Base-by-base conservation (phyloP, 2,888 invertebrate species). In the Cephalotes varians region DNA sequence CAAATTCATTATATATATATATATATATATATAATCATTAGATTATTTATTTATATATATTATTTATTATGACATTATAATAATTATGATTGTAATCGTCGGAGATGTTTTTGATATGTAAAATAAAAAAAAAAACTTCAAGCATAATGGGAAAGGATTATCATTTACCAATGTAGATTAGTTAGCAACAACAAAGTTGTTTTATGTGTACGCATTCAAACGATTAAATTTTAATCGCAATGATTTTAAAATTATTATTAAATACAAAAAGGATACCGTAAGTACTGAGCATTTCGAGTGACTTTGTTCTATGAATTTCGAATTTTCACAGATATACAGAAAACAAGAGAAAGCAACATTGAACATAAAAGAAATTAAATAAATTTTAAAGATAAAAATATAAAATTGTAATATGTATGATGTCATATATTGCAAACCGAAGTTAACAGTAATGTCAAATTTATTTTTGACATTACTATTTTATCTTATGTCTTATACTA, bases 271-370 rank as follows among this genome's bases (percentile, higher is more conserved):
- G 5, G 69, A 77, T 76, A 65, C 28, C 40, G 25, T 79, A 79
- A 79, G 77, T 79, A 79, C 77, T 79, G 77, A 79, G 77, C 77
- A 79, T 71, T 67, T 56, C 12, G 15, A 28, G 4, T 56, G 69
- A 77, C 64, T 74, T n/a, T 64, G 9, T 76, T 64, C 47, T 18
- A 62, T 18, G 25, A 49, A 12, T 18, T 25, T 67, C 12, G 44
- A n/a, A 64, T 37, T 18, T 9, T 2, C 56, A 54, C 7, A n/a
- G 21, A 44, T 47, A 15, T 44, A 7, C 44, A 25, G 25, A 18
- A 44, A 56, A 79, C 44, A n/a, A 54, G 12, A 65, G 28, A 54
- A 77, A 77, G 15, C 34, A 51, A 31, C 21, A 21, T 44, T 12
- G 28, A 76, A 67, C 51, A 54, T 10, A 31, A n/a, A 54, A 69